These are phyloP conservation scores for Zapus hudsonius DNA, from an alignment of 2,113 vertebrate species.

Conservation along the genomic window DNA sequence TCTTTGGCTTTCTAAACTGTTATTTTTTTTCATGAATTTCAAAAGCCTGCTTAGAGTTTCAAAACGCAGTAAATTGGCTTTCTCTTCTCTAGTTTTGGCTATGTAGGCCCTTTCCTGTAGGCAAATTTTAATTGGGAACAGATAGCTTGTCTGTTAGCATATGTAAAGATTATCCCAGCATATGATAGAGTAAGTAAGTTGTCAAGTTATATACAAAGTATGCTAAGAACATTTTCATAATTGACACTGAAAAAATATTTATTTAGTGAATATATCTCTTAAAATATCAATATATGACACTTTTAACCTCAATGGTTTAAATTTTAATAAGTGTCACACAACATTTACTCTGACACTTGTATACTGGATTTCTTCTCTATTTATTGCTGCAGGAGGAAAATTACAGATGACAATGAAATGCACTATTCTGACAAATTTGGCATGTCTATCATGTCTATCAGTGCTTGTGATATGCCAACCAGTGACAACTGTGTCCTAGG, in stretches of 20 bases:
- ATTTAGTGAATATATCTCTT: not conserved
- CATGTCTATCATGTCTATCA: not conserved
- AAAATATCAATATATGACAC: not conserved
- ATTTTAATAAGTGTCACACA: not conserved
- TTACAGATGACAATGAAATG: not conserved
- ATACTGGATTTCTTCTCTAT: not conserved
- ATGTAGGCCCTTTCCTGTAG: not conserved
- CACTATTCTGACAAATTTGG: too few relatives aligned
- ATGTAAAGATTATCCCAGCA: conserved; percentile 5
- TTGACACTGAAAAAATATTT: not conserved
- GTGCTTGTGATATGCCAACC: not conserved
- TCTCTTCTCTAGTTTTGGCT: not conserved
- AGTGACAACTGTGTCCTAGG: not conserved
- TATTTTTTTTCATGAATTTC: conserved; percentile 2
- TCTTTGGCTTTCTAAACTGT: conserved; percentile 10
- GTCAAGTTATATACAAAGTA: not conserved
- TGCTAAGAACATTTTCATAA: conserved; percentile 35
- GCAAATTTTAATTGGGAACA: conserved; percentile 37
- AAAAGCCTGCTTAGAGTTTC: conserved; percentile 37
- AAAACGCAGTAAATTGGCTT: not conserved
- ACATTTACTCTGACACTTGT: not conserved
- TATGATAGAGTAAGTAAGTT: not conserved
- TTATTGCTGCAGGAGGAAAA: not conserved
- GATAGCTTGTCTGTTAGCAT: not conserved
- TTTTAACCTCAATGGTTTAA: not conserved